Percentiles rank a stretch among this genome's conserved stretches.
These are phyloP conservation scores for Chaetops frenatus DNA, from an alignment of 2,113 vertebrate genomes.

Conservation along the genomic window DNA sequence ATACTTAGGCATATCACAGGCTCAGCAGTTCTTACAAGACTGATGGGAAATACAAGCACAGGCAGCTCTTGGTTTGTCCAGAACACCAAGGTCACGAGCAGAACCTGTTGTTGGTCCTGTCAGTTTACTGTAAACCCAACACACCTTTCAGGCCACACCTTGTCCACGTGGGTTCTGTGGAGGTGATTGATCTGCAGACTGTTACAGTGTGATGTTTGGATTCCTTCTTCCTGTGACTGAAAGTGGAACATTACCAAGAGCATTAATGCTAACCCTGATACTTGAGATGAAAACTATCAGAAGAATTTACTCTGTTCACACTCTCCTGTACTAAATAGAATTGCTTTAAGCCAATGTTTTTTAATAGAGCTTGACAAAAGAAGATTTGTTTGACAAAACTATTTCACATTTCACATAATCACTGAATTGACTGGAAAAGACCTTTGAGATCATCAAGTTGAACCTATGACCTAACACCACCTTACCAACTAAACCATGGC, in stretches of 20 bases:
- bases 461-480: neutral
- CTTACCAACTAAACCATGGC: neutral
- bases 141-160: neutral
- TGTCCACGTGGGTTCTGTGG: neutral
- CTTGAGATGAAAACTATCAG: neutral
- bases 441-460: neutral
- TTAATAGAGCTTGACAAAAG: neutral
- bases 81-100: neutral
- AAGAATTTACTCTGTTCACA: neutral
- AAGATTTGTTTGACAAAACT: neutral
- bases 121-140: conserved; percentile 23
- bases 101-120: neutral
- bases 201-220: neutral
- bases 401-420: neutral
- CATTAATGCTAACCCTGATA: neutral
- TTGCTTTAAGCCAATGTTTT: neutral
- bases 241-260: neutral
- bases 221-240: neutral
- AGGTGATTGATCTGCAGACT: neutral
- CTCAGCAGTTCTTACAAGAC: neutral
- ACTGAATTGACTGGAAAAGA: neutral
- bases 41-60: neutral
- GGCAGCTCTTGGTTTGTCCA: neutral
- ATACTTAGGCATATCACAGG: neutral
- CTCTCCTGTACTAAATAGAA: neutral